Evolutionary conservation across 2,797 vertebrate genomes (phyloP).

Genomic region (Acrossocheilus wenchowensis): DNA sequence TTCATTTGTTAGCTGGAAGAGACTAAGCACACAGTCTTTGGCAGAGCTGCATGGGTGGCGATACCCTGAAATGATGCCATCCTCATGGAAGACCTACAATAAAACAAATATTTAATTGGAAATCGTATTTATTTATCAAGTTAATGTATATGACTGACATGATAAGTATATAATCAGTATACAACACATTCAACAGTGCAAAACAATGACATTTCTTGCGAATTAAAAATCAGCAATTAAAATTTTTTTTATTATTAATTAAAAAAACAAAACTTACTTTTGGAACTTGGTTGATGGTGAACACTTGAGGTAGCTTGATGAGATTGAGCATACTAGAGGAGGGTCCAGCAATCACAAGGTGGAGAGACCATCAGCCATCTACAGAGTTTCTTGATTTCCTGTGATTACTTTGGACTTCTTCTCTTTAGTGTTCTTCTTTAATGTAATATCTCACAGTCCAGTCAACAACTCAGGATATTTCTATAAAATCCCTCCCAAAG

Average conservation of each 20-base stretch:
- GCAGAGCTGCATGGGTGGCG: slow-evolving; percentile 88
- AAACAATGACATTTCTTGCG: neutral
- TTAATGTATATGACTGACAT: neutral
- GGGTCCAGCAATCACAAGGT: slow-evolving; percentile 17
- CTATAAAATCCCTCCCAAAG: neutral
- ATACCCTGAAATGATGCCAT: slow-evolving; percentile 91
- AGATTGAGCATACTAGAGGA: slow-evolving; percentile 70
- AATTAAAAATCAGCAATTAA: too few species aligned
- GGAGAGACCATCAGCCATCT: slow-evolving; percentile 33
- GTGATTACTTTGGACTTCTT: slow-evolving; percentile 12
- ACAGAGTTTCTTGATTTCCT: neutral
- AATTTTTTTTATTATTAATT: too few species aligned
- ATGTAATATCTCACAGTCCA: neutral
- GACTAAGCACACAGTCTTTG: slow-evolving; percentile 87
- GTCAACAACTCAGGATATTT: neutral
- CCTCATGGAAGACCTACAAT: slow-evolving; percentile 88
- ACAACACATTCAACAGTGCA: neutral
- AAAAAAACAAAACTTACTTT: slow-evolving; percentile 68
- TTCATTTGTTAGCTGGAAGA: slow-evolving; percentile 95
- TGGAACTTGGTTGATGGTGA: slow-evolving; percentile 78
- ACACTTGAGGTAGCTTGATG: slow-evolving; percentile 71
- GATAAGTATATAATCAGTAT: neutral
- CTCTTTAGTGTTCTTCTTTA: neutral
- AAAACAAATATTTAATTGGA: neutral
- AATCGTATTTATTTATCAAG: neutral